Percentiles rank a stretch among this genome's conserved stretches.
Evolutionary conservation across 2,797 vertebrate genomes (phyloP).

Genomic region (Coluber constrictor): DNA sequence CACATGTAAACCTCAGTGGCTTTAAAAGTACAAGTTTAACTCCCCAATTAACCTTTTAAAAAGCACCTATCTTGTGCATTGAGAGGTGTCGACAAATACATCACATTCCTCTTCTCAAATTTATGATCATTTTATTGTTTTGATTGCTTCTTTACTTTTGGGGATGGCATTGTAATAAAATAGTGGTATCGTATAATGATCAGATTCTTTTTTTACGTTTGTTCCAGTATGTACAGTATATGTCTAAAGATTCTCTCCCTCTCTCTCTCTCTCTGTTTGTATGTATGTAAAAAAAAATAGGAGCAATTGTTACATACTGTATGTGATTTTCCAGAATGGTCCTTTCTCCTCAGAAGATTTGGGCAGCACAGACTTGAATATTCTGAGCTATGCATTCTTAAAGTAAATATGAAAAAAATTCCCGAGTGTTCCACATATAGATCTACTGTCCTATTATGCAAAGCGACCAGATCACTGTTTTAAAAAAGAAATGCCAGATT

Average conservation of each 20-base stretch:
- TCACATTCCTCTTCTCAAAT: neutral
- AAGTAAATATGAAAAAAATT: neutral
- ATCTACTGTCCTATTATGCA: neutral
- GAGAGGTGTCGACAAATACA: neutral
- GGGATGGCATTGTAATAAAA: neutral
- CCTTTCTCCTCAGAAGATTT: neutral
- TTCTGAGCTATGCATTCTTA: neutral
- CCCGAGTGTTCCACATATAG: neutral
- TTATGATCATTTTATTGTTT: neutral
- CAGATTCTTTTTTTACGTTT: neutral
- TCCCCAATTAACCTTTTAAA: neutral
- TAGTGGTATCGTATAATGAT: neutral
- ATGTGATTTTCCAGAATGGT: conserved; percentile 8
- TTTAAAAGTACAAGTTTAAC: conserved; percentile 20
- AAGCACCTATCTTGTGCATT: neutral
- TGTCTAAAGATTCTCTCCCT: neutral
- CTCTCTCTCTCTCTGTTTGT: neutral
- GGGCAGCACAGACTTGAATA: neutral
- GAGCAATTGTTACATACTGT: neutral
- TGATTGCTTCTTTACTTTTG: neutral
- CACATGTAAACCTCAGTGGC: neutral
- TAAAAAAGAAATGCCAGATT: neutral
- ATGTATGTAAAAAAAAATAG: neutral
- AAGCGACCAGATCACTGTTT: neutral
- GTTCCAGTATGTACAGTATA: neutral